phyloP scores from a whole-genome alignment of 1,140 invertebrate species.

The Maconellicoccus hirsutus region DNA sequence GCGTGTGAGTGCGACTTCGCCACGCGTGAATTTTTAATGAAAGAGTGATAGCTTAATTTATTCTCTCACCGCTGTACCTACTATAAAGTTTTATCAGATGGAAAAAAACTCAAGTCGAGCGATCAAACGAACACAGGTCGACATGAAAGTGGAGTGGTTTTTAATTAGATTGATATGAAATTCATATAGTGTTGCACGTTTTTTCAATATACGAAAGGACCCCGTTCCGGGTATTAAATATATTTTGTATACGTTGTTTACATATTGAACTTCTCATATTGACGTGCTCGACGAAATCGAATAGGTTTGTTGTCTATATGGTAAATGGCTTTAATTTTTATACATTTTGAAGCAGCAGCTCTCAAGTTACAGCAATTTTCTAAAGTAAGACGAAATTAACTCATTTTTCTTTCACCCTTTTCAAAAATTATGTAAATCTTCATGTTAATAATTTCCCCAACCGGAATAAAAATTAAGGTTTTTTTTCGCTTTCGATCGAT shows the following conservation, averaged over 20 bases:
- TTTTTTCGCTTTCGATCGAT: not conserved
- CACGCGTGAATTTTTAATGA: conserved; percentile 8
- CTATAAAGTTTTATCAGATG: conserved; percentile 4
- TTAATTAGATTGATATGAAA: conserved; percentile 10
- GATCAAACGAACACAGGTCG: not conserved
- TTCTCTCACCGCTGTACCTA: not conserved
- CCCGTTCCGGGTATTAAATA: not conserved
- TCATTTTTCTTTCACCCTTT: too few species aligned
- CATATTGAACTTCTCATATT: not conserved
- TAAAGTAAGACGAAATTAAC: too few species aligned
- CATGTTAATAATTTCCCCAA: not conserved
- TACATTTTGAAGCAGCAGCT: not conserved
- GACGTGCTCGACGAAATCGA: not conserved
- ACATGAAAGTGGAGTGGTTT: conserved; percentile 4
- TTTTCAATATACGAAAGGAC: not conserved
- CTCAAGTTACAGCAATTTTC: not conserved
- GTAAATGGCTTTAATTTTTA: not conserved
- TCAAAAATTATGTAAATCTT: not conserved
- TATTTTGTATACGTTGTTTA: not conserved
- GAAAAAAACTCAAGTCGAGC: not conserved
- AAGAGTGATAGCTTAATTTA: conserved; percentile 9
- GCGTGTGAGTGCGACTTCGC: conserved; percentile 1
- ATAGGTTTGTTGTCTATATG: not conserved
- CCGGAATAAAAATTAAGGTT: not conserved
- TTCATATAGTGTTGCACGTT: not conserved